Conservation (phyloP, 2,888 invertebrate species). For the Dione vanillae region DNA sequence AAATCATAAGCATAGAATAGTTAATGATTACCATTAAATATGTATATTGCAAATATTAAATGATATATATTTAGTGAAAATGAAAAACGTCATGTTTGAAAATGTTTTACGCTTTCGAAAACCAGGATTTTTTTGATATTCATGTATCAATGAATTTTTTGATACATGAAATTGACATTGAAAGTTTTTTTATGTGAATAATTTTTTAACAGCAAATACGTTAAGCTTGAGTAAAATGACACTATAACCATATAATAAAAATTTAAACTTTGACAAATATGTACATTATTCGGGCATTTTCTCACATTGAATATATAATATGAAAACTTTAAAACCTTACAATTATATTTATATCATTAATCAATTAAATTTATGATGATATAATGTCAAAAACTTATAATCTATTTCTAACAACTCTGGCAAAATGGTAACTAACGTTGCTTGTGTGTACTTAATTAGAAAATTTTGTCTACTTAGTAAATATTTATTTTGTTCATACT, state of each 20-base stretch:
- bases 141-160: no score
- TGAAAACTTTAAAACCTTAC: background rate
- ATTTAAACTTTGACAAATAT: background rate
- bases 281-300: background rate
- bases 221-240: background rate
- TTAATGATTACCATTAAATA: no score
- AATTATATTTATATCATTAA: background rate
- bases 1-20: no score
- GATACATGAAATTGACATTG: constrained; percentile 9
- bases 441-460: constrained; percentile 1
- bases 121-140: background rate
- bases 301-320: background rate
- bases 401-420: constrained; percentile 6
- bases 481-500: constrained; percentile 7
- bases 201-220: background rate
- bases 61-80: background rate
- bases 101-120: background rate
- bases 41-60: no score
- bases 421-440: constrained; percentile 28
- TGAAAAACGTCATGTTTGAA: background rate
- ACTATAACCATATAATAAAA: background rate
- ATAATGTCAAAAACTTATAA: no score
- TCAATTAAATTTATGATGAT: no score
- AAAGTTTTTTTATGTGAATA: constrained; percentile 5
- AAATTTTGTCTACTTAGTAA: constrained; percentile 19